phyloP scores from a whole-genome alignment of 2,888 invertebrate genomes.

The Pterobdella sp. region DNA sequence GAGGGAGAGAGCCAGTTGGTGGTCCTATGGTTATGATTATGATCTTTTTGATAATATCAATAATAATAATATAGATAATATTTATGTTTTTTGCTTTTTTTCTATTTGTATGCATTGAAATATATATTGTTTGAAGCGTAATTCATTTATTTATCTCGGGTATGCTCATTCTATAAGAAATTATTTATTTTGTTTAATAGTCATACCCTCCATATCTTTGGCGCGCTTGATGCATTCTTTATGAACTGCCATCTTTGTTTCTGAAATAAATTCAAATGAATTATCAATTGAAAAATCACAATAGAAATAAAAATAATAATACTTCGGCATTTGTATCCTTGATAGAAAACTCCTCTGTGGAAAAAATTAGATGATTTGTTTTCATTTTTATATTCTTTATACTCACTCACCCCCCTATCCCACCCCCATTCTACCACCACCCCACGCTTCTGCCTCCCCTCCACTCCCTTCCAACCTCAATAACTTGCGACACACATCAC shows the following conservation, averaged over 20 bases:
- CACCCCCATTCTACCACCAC: background rate
- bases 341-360: slow-evolving; percentile 51
- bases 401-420: too few species aligned
- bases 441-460: background rate
- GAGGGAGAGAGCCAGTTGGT: slow-evolving; percentile 21
- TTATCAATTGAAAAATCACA: background rate
- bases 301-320: slow-evolving; percentile 4
- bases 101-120: background rate
- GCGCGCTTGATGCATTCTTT: slow-evolving; percentile 70
- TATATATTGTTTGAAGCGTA: background rate
- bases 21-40: slow-evolving; percentile 13
- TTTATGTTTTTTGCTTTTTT: background rate
- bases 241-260: slow-evolving; percentile 72
- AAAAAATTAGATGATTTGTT: too few species aligned
- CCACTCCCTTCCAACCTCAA: slow-evolving; percentile 14
- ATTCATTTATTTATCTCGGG: background rate
- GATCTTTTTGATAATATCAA: background rate
- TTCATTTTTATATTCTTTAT: too few species aligned
- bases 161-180: background rate
- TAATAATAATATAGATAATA: background rate
- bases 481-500: slow-evolving; percentile 78
- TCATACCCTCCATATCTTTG: slow-evolving; percentile 31
- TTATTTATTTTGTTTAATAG: background rate
- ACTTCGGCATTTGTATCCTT: slow-evolving; percentile 71
- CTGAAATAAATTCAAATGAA: slow-evolving; percentile 36